Evolutionary conservation across 2,888 invertebrate genomes (phyloP).

Genomic region (Ametastegia equiseti): DNA sequence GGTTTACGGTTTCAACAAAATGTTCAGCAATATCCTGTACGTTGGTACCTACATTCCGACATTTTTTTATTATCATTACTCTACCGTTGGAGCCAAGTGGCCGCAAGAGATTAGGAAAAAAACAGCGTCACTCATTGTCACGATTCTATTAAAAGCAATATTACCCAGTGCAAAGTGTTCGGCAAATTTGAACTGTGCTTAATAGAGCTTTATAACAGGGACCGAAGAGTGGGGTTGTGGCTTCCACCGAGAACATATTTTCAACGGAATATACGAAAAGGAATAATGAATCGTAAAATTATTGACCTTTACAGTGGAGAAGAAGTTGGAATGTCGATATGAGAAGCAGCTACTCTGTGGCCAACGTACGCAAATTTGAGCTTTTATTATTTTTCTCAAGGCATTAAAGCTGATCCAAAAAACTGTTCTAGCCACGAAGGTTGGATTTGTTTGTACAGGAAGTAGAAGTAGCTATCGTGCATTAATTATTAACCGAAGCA

Average conservation of each 20-base stretch:
- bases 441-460: neutral
- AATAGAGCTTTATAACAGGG: constrained; percentile 3
- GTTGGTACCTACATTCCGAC: neutral
- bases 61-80: neutral
- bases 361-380: neutral
- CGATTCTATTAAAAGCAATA: constrained; percentile 14
- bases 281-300: neutral
- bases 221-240: neutral
- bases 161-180: constrained; percentile 33
- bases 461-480: neutral
- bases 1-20: constrained; percentile 14
- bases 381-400: neutral
- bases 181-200: constrained; percentile 31
- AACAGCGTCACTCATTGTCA: neutral
- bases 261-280: neutral
- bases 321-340: neutral
- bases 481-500: constrained; percentile 37
- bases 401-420: neutral
- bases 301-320: neutral
- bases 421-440: neutral
- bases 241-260: neutral
- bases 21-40: neutral
- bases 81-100: neutral
- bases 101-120: constrained; percentile 7
- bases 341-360: neutral